These are phyloP conservation scores for Myrmecobius fasciatus DNA, from an alignment of 2,113 vertebrate genomes.

Conservation along the genomic window DNA sequence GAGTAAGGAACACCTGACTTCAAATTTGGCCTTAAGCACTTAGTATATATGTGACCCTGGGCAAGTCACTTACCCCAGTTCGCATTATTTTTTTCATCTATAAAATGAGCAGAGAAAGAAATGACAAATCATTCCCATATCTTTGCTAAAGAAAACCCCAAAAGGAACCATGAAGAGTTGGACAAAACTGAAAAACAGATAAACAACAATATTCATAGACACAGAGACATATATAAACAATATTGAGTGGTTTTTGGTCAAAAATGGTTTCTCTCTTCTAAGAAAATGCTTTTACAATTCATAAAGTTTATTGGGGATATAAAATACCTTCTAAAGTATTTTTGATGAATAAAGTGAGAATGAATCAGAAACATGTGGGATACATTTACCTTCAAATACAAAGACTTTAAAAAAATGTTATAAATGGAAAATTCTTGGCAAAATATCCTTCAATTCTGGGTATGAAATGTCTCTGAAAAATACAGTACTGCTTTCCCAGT, in stretches of 20 bases:
- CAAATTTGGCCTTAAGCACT: not conserved
- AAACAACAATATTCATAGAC: not conserved
- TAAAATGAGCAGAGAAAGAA: not conserved
- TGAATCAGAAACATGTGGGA: constrained; percentile 53
- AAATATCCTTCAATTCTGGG: constrained; percentile 49
- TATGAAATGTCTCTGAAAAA: constrained; percentile 57
- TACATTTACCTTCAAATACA: constrained; percentile 51
- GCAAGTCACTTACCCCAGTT: not conserved
- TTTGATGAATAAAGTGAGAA: constrained; percentile 53
- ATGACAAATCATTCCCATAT: not conserved
- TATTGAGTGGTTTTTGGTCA: constrained; percentile 66
- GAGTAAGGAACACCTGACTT: not conserved
- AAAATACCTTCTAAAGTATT: constrained; percentile 28
- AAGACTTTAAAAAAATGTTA: constrained; percentile 46
- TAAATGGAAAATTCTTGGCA: constrained; percentile 56
- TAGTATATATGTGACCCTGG: not conserved
- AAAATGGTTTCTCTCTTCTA: constrained; percentile 57
- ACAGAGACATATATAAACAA: constrained; percentile 6
- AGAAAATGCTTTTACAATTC: constrained; percentile 50
- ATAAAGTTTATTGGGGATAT: constrained; percentile 49
- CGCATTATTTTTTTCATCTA: not conserved
- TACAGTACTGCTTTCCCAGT: not conserved
- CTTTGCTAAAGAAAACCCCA: not conserved
- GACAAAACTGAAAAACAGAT: not conserved
- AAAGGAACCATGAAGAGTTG: not conserved